Evolutionary conservation across 2,113 vertebrate species (phyloP).

Genomic region (Suncus etruscus): DNA sequence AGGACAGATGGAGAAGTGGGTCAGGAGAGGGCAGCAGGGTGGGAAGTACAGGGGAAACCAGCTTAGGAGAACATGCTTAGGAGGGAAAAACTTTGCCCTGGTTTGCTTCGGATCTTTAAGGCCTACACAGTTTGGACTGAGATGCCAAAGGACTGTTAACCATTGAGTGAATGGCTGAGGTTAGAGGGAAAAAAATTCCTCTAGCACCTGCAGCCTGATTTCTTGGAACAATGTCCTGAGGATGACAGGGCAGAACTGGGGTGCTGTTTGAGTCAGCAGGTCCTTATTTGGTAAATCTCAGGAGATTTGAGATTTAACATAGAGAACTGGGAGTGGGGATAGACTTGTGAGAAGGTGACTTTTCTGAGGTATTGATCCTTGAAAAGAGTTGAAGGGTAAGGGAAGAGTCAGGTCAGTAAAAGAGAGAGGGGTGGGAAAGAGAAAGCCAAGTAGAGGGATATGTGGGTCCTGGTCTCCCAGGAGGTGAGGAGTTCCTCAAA

Average conservation of each 20-base stretch:
- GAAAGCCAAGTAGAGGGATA: not conserved
- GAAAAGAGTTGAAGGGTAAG: not conserved
- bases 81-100: constrained; percentile 32
- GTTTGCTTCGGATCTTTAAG: not conserved
- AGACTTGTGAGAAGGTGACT: not conserved
- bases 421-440: not conserved
- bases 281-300: not conserved
- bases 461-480: not conserved
- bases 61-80: not conserved
- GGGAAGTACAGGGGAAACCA: constrained; percentile 22
- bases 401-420: not conserved
- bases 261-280: not conserved
- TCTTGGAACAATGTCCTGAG: not conserved
- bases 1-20: constrained; percentile 75
- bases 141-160: not conserved
- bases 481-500: not conserved
- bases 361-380: not conserved
- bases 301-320: not conserved
- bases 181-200: not conserved
- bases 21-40: constrained; percentile 9
- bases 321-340: not conserved
- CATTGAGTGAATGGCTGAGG: not conserved
- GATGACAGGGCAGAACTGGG: not conserved
- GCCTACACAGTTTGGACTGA: not conserved
- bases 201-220: not conserved